Evolutionary conservation across 2,888 invertebrate genomes (phyloP), one percentile per base, ranked within the genome.

Genomic region (Adelognathus sp.): DNA sequence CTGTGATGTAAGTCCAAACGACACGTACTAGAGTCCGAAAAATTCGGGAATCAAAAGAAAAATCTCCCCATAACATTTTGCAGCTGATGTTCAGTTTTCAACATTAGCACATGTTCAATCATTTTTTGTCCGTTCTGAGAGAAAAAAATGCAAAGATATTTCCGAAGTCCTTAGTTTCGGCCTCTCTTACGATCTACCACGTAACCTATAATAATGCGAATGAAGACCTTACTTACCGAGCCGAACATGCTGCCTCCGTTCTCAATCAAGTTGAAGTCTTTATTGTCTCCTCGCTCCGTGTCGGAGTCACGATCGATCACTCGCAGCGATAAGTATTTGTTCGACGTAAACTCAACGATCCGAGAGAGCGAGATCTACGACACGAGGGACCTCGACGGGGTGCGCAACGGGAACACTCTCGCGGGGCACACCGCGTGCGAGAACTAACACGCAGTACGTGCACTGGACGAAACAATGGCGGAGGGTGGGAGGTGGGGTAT

Each of bases 281-380:
- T 67, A 64, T 31, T 54, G 9, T 61, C 27, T 36, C 61, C 14
- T 56, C 56, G 29, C 41, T 24, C 33, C 64, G 64, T 14, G 54
- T 18, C 66, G 39, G 27, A 41, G 36, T 64, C 14, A 14, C 24
- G 29, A 27, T 44, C 9, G 31, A 29, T 39, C 52, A n/a, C 31
- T 72, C n/a, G n/a, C n/a, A n/a, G 67, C 72, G 77, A 77, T 72
- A 77, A 77, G 77, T 77, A 77, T 72, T 54, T 9, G 54, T 39
- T 54, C 54, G 29, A 29, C 67, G 16, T 27, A n/a, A 67, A 41
- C 29, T 54, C 39, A 41, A 27, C 27, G 52, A 67, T n/a, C n/a
- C 21, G 64, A 52, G 24, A 41, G 14, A 21, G 64, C 33, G 24
- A 41, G 14, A 21, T 64, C 46, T 54, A n/a, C 54, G 29, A 54